A percentile compares a stretch with the other conserved stretches of the same genome.
phyloP scores from a whole-genome alignment of 2,888 invertebrate species.

The Therioaphis trifolii region DNA sequence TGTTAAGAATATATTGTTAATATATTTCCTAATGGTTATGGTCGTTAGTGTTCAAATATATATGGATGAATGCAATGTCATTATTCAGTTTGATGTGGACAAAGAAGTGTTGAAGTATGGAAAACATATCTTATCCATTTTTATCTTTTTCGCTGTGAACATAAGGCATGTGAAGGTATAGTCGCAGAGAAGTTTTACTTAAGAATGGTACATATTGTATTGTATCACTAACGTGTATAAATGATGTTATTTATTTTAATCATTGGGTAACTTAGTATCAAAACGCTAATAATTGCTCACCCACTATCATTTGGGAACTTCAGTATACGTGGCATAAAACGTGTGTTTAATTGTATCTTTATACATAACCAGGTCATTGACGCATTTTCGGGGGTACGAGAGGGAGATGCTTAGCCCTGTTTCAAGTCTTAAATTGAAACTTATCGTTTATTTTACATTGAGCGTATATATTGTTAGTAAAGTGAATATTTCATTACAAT shows the following conservation, averaged over 20 bases:
- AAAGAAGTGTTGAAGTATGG: slow-evolving; percentile 24
- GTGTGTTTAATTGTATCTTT: too few species aligned
- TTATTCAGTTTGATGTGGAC: slow-evolving; percentile 24
- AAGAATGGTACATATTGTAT: background rate
- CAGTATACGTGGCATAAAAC: too few species aligned
- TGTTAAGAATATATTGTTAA: background rate
- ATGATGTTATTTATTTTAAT: background rate
- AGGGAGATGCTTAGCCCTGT: too few species aligned
- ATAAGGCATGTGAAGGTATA: background rate
- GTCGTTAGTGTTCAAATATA: slow-evolving; percentile 31
- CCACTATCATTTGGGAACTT: too few species aligned
- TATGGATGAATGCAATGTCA: background rate
- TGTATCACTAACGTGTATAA: background rate
- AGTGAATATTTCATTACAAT: too few species aligned
- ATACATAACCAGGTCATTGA: too few species aligned
- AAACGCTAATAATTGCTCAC: too few species aligned
- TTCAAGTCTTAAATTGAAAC: too few species aligned
- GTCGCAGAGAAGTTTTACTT: background rate
- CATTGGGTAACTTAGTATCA: too few species aligned
- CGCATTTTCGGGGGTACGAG: too few species aligned
- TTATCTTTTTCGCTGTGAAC: background rate
- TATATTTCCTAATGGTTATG: slow-evolving; percentile 25
- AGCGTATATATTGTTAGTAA: too few species aligned
- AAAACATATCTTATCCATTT: slow-evolving; percentile 26
- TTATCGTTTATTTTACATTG: too few species aligned